Evolutionary conservation across 2,888 invertebrate species (phyloP).

Genomic region (Tetanocera ferruginea): DNA sequence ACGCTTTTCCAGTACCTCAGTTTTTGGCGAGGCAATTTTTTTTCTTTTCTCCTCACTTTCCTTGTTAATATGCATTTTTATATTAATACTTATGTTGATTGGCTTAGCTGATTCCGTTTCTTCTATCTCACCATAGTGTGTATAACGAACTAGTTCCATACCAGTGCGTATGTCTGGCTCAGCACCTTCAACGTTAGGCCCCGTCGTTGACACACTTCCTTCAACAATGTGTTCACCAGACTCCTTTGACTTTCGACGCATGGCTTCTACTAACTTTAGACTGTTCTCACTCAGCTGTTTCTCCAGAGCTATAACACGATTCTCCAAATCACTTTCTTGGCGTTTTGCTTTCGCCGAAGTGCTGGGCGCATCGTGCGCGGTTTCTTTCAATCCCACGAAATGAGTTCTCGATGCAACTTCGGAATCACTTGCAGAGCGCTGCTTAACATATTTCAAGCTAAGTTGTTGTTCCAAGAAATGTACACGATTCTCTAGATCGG

Average conservation of each 20-base stretch:
- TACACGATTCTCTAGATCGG: constrained; percentile 66
- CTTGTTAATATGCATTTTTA: constrained; percentile 63
- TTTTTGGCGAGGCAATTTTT: constrained; percentile 45
- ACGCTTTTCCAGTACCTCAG: constrained; percentile 57
- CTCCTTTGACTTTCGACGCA: constrained; percentile 47
- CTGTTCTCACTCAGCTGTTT: constrained; percentile 63
- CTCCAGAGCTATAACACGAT: constrained; percentile 62
- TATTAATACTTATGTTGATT: constrained; percentile 65
- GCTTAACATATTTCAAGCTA: constrained; percentile 64
- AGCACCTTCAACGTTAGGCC: constrained; percentile 51
- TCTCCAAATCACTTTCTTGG: constrained; percentile 52
- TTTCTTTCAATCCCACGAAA: constrained; percentile 29
- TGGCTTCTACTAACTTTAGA: constrained; percentile 57
- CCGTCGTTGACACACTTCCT: constrained; percentile 42
- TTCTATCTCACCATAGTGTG: constrained; percentile 58
- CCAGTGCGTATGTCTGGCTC: constrained; percentile 52
- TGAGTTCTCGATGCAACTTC: constrained; percentile 62
- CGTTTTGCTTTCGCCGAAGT: constrained; percentile 49
- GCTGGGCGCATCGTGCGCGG: constrained; percentile 35
- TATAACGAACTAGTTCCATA: constrained; percentile 62
- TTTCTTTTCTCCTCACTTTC: constrained; percentile 50
- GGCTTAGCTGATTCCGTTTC: constrained; percentile 58
- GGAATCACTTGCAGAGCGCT: constrained; percentile 69
- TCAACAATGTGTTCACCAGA: constrained; percentile 39
- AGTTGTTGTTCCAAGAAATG: constrained; percentile 64